These are phyloP conservation scores for Pelmatolapia mariae DNA, from an alignment of 2,113 vertebrate species.

Conservation along the genomic window DNA sequence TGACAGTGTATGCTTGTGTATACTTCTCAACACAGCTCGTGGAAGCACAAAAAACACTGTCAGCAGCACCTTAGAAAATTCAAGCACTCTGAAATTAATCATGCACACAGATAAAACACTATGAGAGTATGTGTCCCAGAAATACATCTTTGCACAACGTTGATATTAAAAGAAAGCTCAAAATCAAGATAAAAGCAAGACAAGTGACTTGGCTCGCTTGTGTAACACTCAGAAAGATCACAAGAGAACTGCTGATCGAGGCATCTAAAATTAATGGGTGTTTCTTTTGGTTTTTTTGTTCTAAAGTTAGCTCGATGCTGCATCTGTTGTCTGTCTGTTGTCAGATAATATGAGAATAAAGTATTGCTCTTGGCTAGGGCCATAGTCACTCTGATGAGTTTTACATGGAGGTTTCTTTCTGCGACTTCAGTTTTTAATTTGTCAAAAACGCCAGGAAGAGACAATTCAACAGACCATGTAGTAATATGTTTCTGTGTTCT, in stretches of 20 bases:
- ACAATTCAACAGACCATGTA: neutral
- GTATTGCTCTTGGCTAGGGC: neutral
- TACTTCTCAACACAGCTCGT: neutral
- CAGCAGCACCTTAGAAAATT: neutral
- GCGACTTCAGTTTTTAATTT: neutral
- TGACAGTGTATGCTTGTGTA: neutral
- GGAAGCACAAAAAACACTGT: neutral
- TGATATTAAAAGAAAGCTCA: constrained; percentile 1
- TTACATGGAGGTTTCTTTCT: neutral
- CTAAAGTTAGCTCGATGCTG: constrained; percentile 13
- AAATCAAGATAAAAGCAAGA: neutral
- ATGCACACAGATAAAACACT: constrained; percentile 20
- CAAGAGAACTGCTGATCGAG: neutral
- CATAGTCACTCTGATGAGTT: constrained; percentile 1
- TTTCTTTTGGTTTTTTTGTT: neutral
- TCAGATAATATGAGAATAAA: constrained; percentile 2
- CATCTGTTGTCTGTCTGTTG: neutral
- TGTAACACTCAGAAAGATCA: neutral
- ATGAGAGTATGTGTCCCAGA: constrained; percentile 7
- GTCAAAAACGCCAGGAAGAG: neutral
- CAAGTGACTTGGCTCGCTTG: neutral
- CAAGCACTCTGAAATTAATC: constrained; percentile 20
- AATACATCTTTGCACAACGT: neutral
- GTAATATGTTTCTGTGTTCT: neutral
- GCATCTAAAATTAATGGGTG: neutral